Percentiles rank a stretch among this genome's conserved stretches.
Conservation (phyloP, 2,888 invertebrate genomes). For the Diarsia dahlii region DNA sequence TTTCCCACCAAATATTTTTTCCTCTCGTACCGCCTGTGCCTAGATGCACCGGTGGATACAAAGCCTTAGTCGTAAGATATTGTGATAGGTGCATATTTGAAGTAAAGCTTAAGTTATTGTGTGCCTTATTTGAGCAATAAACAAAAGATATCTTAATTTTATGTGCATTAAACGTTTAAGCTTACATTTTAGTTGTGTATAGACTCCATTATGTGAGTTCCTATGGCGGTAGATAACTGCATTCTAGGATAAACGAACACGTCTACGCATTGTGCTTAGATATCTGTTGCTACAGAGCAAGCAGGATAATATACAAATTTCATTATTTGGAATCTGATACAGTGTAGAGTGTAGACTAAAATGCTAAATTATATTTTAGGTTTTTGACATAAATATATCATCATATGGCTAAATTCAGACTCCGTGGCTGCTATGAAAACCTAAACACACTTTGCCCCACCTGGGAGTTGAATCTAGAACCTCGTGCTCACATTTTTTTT, state of each 20-base stretch:
- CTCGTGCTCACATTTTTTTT: too few relatives aligned
- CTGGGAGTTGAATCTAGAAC: too few relatives aligned
- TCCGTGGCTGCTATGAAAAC: too few relatives aligned
- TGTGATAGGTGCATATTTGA: conserved; percentile 34
- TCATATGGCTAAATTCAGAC: too few relatives aligned
- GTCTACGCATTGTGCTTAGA: neutral
- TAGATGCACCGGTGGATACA: neutral
- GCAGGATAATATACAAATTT: neutral
- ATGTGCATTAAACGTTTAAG: conserved; percentile 34
- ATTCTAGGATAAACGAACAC: conserved; percentile 1
- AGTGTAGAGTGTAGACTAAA: neutral
- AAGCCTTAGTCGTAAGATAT: conserved; percentile 36
- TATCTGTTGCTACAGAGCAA: neutral
- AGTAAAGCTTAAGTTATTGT: conserved; percentile 27
- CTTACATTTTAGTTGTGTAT: conserved; percentile 7
- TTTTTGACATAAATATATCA: neutral
- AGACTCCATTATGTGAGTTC: conserved; percentile 13
- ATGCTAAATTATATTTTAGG: too few relatives aligned
- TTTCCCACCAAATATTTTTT: too few relatives aligned
- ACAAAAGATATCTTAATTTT: conserved; percentile 45
- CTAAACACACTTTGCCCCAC: too few relatives aligned
- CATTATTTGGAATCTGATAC: neutral
- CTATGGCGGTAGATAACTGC: conserved; percentile 3
- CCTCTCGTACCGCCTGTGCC: too few relatives aligned
- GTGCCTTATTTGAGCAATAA: conserved; percentile 39